Conservation (phyloP, 1,140 invertebrate genomes). For the Brachionus rubens region DNA sequence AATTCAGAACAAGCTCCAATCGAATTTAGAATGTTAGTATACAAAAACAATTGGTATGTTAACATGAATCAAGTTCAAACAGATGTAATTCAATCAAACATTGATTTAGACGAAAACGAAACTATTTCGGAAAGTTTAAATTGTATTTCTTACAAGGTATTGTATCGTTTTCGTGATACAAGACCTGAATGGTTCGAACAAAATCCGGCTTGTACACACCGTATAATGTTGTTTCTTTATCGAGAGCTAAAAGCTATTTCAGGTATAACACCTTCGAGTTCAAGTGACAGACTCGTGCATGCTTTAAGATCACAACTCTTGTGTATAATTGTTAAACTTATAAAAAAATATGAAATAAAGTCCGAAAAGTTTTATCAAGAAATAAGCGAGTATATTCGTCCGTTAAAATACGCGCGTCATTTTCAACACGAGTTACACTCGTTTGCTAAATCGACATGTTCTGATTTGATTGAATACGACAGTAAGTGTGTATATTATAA, state of each 20-base stretch:
- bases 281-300: not conserved
- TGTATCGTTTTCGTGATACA: constrained; percentile 64
- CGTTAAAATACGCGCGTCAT: constrained; percentile 23
- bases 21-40: constrained; percentile 16
- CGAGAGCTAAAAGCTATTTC: constrained; percentile 73
- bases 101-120: constrained; percentile 58
- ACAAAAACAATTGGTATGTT: constrained; percentile 28
- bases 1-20: constrained; percentile 61
- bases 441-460: constrained; percentile 33
- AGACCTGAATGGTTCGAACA: constrained; percentile 70
- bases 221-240: constrained; percentile 80
- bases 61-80: constrained; percentile 26
- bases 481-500: constrained; percentile 26
- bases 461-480: constrained; percentile 35
- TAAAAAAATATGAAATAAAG: constrained; percentile 8
- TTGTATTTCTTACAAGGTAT: not conserved
- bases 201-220: constrained; percentile 73
- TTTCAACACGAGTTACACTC: constrained; percentile 14
- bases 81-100: not conserved
- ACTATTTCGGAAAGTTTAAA: constrained; percentile 58
- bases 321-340: constrained; percentile 7
- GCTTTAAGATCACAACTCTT: constrained; percentile 7
- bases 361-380: constrained; percentile 23
- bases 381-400: constrained; percentile 16
- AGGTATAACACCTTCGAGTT: not conserved